Evolutionary conservation across 2,797 vertebrate species (phyloP).

Genomic region (Schizothorax lantsangensis): DNA sequence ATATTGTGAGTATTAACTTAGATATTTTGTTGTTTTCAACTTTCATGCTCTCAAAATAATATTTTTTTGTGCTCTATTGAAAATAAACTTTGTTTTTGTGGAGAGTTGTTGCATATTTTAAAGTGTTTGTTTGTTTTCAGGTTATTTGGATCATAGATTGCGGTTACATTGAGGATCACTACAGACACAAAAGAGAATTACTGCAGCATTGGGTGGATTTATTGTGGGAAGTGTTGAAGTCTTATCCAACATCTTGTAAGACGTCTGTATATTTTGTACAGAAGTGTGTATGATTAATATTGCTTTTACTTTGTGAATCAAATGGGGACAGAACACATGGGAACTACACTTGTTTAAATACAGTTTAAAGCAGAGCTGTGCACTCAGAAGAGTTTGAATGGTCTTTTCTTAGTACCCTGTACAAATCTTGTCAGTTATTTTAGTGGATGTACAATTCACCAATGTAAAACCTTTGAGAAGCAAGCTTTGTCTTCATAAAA

Average conservation of each 20-base stretch:
- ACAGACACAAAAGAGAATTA: not conserved
- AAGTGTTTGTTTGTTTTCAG: conserved; percentile 29
- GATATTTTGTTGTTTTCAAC: not conserved
- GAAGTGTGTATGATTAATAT: not conserved
- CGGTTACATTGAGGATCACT: not conserved
- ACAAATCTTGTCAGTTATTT: not conserved
- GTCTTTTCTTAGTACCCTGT: not conserved
- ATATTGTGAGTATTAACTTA: conserved; percentile 86
- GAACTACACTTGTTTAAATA: not conserved
- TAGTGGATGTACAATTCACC: not conserved
- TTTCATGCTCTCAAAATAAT: not conserved
- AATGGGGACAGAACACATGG: not conserved
- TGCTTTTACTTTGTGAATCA: not conserved
- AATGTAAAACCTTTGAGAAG: not conserved
- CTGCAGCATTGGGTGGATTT: not conserved
- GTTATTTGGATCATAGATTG: conserved; percentile 61
- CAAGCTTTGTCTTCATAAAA: not conserved
- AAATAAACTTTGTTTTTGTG: not conserved
- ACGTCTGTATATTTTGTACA: conserved; percentile 18
- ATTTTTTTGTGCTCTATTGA: not conserved
- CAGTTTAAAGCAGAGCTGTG: not conserved
- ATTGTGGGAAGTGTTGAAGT: conserved; percentile 3
- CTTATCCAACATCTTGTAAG: conserved; percentile 6
- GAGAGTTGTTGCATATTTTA: not conserved
- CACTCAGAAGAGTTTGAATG: too few relatives aligned